phyloP scores from a whole-genome alignment of 1,140 invertebrate species.

The Magallana ariakensis region DNA sequence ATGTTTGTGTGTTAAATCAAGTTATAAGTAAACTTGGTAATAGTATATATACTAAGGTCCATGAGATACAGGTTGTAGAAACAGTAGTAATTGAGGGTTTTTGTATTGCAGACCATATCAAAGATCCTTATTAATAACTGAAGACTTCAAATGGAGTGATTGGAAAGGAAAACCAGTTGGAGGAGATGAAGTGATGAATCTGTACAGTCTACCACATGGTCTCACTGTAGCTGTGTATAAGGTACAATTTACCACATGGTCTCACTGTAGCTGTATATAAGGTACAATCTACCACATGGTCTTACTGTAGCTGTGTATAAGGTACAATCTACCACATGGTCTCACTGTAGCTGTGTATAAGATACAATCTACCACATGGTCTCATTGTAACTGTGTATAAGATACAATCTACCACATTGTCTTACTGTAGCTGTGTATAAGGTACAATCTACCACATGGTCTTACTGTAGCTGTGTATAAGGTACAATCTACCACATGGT shows the following conservation, averaged over 20 bases:
- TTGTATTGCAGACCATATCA: slow-evolving; percentile 68
- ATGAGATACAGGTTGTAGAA: too few relatives aligned
- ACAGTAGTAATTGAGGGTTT: too few relatives aligned
- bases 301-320: not conserved
- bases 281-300: not conserved
- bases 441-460: not conserved
- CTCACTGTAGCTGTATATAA: not conserved
- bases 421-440: not conserved
- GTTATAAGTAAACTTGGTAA: too few relatives aligned
- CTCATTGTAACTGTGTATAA: not conserved
- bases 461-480: not conserved
- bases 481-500: not conserved
- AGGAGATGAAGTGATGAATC: slow-evolving; percentile 63
- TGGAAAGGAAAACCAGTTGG: slow-evolving; percentile 54
- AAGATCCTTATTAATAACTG: slow-evolving; percentile 65
- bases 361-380: not conserved
- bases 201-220: slow-evolving; percentile 60
- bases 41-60: too few relatives aligned
- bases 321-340: not conserved
- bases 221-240: slow-evolving; percentile 69
- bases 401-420: not conserved
- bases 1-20: too few relatives aligned
- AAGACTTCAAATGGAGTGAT: slow-evolving; percentile 60
- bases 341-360: slow-evolving; percentile 2
- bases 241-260: slow-evolving; percentile 53